Conservation (phyloP, 2,113 vertebrate species). For the Diadophis punctatus region DNA sequence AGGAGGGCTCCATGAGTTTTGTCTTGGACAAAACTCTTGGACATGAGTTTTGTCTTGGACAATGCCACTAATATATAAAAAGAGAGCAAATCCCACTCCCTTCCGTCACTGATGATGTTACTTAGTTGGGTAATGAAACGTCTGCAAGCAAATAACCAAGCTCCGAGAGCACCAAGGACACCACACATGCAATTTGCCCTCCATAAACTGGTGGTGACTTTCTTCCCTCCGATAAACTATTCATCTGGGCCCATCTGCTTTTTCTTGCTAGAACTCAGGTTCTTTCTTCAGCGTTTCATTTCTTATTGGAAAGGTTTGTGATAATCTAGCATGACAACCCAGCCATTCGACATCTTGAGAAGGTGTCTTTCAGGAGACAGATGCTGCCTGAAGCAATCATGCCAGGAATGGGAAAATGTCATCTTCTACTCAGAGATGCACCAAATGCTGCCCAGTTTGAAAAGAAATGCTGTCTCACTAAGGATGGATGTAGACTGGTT, state of each 20-base stretch:
- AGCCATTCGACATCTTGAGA: background rate
- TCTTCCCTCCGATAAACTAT: background rate
- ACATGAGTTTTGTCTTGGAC: background rate
- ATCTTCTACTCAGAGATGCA: background rate
- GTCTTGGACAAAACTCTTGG: too few relatives aligned
- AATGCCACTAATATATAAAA: background rate
- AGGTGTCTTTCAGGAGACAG: background rate
- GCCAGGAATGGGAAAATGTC: background rate
- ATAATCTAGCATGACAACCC: background rate
- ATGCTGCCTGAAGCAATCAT: background rate
- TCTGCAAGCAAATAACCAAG: background rate
- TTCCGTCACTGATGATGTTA: background rate
- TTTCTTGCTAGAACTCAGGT: background rate
- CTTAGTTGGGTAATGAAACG: background rate
- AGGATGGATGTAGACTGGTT: background rate
- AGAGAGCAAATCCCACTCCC: background rate
- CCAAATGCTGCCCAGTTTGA: background rate
- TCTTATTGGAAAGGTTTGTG: background rate
- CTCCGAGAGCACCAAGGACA: background rate
- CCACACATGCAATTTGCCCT: fast-evolving
- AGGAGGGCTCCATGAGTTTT: background rate
- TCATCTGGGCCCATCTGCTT: background rate
- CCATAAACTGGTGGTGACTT: fast-evolving
- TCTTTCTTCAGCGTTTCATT: background rate
- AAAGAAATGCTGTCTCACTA: background rate